Evolutionary conservation across 1,140 invertebrate species (phyloP).

Genomic region (Chymomyza costata): DNA sequence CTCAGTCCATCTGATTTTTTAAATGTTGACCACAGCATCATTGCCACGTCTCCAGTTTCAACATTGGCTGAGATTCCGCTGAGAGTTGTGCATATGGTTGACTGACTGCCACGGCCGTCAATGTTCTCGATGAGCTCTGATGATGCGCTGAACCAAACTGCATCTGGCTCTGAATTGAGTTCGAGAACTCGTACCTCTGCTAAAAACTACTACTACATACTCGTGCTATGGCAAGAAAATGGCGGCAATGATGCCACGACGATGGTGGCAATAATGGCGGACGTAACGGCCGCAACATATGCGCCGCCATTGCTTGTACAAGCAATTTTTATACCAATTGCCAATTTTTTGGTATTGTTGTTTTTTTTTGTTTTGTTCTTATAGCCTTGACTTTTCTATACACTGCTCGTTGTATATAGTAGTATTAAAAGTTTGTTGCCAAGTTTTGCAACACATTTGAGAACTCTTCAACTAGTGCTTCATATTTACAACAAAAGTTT

Average conservation of each 20-base stretch:
- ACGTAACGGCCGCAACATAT: conserved; percentile 49
- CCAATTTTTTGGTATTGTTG: conserved; percentile 41
- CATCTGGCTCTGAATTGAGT: no score
- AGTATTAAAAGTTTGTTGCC: no score
- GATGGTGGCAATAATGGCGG: conserved; percentile 9
- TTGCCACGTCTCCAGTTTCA: conserved; percentile 41
- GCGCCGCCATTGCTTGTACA: conserved; percentile 50
- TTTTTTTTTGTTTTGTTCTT: conserved; percentile 1
- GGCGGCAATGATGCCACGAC: conserved; percentile 1
- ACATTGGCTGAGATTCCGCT: conserved; percentile 42
- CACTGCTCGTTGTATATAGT: no score
- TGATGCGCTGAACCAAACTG: conserved; percentile 24
- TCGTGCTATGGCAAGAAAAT: no score
- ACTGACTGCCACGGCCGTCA: conserved; percentile 26
- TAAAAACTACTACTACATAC: no score
- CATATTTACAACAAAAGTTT: no score
- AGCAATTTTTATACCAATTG: conserved; percentile 68
- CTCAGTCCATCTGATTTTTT: conserved; percentile 27
- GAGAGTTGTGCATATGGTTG: conserved; percentile 63
- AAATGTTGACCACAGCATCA: conserved; percentile 63
- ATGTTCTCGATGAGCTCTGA: conserved; percentile 14
- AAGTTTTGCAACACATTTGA: no score
- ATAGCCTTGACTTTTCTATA: no score
- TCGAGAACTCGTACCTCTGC: no score
- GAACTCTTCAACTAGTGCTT: no score